phyloP scores from a whole-genome alignment of 2,797 vertebrate species.

The Sebastes baramenuke region DNA sequence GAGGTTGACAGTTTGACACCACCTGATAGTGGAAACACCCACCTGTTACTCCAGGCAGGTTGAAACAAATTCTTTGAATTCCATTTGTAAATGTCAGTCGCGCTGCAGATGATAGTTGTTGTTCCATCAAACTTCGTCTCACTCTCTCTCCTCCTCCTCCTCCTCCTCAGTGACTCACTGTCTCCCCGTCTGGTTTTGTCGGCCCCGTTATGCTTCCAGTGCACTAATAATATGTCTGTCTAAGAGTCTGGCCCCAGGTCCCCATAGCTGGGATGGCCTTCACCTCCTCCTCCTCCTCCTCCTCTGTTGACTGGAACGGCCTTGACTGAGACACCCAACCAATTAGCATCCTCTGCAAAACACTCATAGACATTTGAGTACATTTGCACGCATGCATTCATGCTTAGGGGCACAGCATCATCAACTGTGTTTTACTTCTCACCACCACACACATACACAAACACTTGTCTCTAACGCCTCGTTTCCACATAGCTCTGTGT shows the following conservation, averaged over 20 bases:
- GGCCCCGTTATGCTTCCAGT: constrained; percentile 23
- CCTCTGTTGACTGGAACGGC: background rate
- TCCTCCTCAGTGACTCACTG: constrained; percentile 38
- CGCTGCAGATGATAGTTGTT: background rate
- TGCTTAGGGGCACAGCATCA: constrained; percentile 16
- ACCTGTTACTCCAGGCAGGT: constrained; percentile 43
- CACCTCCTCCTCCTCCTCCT: constrained; percentile 17
- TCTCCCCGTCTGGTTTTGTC: constrained; percentile 42
- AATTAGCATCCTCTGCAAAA: constrained; percentile 30
- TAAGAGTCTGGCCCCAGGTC: constrained; percentile 41
- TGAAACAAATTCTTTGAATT: constrained; percentile 16
- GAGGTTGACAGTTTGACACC: constrained; percentile 10
- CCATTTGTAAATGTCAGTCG: constrained; percentile 2
- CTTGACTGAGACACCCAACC: constrained; percentile 42
- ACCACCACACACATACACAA: background rate
- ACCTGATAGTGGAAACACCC: constrained; percentile 13
- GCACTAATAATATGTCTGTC: constrained; percentile 53
- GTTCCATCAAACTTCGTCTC: background rate
- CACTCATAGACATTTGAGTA: constrained; percentile 4
- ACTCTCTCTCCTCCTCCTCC: background rate
- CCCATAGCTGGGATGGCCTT: constrained; percentile 17
- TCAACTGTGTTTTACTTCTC: constrained; percentile 12
- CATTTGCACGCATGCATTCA: background rate
- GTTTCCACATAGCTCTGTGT: too few species aligned
- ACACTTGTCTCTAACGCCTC: background rate